A percentile compares a stretch with the other conserved stretches of the same genome.
phyloP scores from a whole-genome alignment of 2,797 vertebrate genomes.

The Enteromius treurensis region DNA sequence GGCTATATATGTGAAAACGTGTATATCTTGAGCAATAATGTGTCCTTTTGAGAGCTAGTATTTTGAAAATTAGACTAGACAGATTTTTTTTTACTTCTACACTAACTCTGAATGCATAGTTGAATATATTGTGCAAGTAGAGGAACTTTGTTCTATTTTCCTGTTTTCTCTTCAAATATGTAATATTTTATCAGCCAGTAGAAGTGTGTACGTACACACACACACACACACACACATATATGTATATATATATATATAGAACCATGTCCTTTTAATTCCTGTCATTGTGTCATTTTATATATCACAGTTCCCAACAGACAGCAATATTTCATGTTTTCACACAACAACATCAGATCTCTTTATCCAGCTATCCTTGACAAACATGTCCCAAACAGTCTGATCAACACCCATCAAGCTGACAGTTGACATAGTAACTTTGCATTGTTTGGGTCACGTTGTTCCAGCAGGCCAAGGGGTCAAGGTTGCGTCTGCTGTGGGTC shows the following conservation, averaged over 20 bases:
- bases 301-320: background rate
- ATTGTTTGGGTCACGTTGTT: constrained; percentile 55
- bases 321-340: background rate
- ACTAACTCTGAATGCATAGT: background rate
- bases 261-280: background rate
- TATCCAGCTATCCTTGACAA: constrained; percentile 30
- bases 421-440: constrained; percentile 35
- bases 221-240: too few species aligned
- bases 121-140: constrained; percentile 29
- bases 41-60: background rate
- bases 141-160: constrained; percentile 59
- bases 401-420: constrained; percentile 5
- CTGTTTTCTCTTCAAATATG: constrained; percentile 34
- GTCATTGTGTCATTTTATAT: background rate
- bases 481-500: constrained; percentile 56
- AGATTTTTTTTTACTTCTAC: background rate
- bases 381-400: background rate
- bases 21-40: background rate
- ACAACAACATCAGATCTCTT: constrained; percentile 6
- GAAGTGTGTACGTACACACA: background rate
- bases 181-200: background rate
- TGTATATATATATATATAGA: background rate
- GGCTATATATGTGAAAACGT: background rate
- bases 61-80: background rate
- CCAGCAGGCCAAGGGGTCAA: constrained; percentile 54